Evolutionary conservation across 2,888 invertebrate species (phyloP), one percentile per base, ranked within the genome.

Genomic region (Syritta pipiens): DNA sequence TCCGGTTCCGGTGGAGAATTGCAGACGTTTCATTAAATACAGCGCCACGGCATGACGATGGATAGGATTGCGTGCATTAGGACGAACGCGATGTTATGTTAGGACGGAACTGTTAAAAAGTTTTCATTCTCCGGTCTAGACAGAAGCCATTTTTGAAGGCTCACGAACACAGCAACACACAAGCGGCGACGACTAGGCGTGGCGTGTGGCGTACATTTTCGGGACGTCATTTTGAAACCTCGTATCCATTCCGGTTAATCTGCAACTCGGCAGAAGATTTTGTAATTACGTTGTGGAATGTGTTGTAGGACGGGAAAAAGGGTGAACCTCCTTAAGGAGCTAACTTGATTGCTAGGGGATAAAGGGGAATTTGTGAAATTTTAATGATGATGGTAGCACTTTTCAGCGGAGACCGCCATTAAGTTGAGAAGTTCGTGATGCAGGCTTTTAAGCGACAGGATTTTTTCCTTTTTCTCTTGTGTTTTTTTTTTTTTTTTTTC

Each of bases 231-330:
- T 37, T 37, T 40, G 35, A 42, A 48, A 7, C 32, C 44, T 51
- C 40, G 59, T 67, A 72, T 77, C 60, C 59, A 55, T 77, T 72
- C 72, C 72, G 72, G 77, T 77, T 77, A 72, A 72, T 67, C 77
- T 67, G 62, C 32, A 65, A 48, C 59, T 71, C 53, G 19, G 42
- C 14, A 19, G 59, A 59, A 51, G 63, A 55, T 55, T 48, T 14
- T 12, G 72, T 72, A 77, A 71, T 77, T 77, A 72, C 46, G 28
- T n/a, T 37, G 44, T 51, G 28, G 28, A 60, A n/a, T 32, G 44
- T 40, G 28, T 9, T 37, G 37, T 9, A 14, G 7, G 3, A 28
- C 0, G 7, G 24, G 46, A 55, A 22, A 40, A 44, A 46, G 24
- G 60, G 59, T 48, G 35, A 60, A 67, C 51, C 49, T 17, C 55